Evolutionary conservation across 2,888 invertebrate genomes (phyloP).

Genomic region (Ennomos fuscantarius): DNA sequence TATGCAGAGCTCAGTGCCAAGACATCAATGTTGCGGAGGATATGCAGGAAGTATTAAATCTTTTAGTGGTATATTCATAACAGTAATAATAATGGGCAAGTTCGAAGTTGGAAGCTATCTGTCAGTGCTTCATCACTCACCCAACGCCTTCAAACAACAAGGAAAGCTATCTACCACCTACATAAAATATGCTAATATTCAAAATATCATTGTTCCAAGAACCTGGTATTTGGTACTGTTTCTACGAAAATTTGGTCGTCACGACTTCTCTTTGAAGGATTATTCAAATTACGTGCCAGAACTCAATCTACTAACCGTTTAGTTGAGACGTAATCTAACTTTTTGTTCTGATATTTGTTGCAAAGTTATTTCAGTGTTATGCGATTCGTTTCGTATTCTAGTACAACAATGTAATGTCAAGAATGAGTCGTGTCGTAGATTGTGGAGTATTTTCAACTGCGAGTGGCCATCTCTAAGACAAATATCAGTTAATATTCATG

Average conservation of each 20-base stretch:
- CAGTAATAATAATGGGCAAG: constrained; percentile 8
- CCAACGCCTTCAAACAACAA: constrained; percentile 15
- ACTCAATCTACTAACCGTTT: constrained; percentile 19
- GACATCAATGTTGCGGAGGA: constrained; percentile 15
- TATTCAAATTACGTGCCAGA: constrained; percentile 27
- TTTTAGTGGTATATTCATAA: constrained; percentile 11
- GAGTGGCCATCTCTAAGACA: constrained; percentile 65
- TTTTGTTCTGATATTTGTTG: constrained; percentile 26
- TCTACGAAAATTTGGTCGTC: constrained; percentile 19
- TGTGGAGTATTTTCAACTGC: constrained; percentile 62
- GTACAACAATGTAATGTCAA: constrained; percentile 42
- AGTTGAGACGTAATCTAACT: constrained; percentile 22
- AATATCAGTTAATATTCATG: constrained; percentile 80
- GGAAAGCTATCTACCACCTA: constrained; percentile 24
- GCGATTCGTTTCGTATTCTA: constrained; percentile 40
- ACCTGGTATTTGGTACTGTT: constrained; percentile 13
- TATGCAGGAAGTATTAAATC: constrained; percentile 30
- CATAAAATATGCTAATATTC: constrained; percentile 17
- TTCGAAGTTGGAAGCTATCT: constrained; percentile 12
- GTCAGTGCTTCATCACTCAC: constrained; percentile 18
- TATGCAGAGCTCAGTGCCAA: constrained; percentile 25
- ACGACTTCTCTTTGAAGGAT: constrained; percentile 20
- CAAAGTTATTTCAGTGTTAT: constrained; percentile 25
- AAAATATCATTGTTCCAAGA: constrained; percentile 20
- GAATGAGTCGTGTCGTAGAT: constrained; percentile 53